A percentile compares a stretch with the other conserved stretches of the same genome.
These are phyloP conservation scores for Pangasius larnaudii DNA, from an alignment of 2,797 vertebrate genomes.

Conservation along the genomic window DNA sequence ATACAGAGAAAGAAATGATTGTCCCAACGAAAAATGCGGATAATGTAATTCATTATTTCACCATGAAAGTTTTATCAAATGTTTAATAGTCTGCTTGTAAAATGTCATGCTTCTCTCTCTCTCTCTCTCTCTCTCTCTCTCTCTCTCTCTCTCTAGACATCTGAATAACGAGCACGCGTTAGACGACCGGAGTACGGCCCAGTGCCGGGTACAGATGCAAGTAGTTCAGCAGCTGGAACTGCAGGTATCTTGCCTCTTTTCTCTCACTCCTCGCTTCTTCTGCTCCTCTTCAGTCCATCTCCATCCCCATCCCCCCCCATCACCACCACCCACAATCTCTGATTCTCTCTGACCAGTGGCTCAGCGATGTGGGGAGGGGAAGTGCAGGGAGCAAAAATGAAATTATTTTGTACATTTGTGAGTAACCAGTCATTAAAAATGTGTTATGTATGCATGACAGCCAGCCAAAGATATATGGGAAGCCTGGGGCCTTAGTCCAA, in stretches of 20 bases:
- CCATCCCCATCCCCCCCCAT: constrained; percentile 46
- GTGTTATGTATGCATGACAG: constrained; percentile 97
- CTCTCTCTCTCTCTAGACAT: constrained; percentile 79
- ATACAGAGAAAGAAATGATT: constrained; percentile 42
- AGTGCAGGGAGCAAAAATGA: constrained; percentile 71
- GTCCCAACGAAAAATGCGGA: constrained; percentile 35
- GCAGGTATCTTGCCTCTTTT: constrained; percentile 80
- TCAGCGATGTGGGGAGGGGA: constrained; percentile 62
- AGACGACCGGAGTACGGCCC: constrained; percentile 99
- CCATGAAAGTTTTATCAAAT: constrained; percentile 52
- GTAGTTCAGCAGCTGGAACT: constrained; percentile 99
- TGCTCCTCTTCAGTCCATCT: constrained; percentile 49
- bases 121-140: constrained; percentile 31
- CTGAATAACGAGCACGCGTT: constrained; percentile 99
- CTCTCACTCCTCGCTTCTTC: constrained; percentile 21
- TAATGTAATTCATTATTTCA: constrained; percentile 51
- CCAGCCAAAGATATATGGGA: constrained; percentile 93
- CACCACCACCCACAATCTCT: constrained; percentile 28
- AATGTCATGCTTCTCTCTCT: constrained; percentile 37
- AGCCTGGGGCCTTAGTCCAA: constrained; percentile 92
- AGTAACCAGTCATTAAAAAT: constrained; percentile 91
- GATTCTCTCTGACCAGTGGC: constrained; percentile 59
- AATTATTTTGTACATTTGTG: constrained; percentile 92
- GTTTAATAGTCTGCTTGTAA: constrained; percentile 55
- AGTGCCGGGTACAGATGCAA: constrained; percentile 99